These are phyloP conservation scores for Meliscaeva auricollis DNA, from an alignment of 2,888 invertebrate species.

Conservation along the genomic window DNA sequence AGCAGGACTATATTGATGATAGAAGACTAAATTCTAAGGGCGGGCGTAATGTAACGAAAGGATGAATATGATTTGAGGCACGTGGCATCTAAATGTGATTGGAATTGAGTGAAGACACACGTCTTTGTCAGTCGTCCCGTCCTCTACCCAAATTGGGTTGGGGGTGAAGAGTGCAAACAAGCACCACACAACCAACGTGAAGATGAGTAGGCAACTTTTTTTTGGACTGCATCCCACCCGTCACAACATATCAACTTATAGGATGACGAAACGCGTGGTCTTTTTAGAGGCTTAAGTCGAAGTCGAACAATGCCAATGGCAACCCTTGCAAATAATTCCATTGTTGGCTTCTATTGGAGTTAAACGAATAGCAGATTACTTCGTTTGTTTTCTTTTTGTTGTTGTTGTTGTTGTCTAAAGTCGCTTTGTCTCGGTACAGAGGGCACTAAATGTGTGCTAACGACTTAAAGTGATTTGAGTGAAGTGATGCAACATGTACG, in stretches of 20 bases:
- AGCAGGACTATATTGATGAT: not conserved
- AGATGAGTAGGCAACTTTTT: conserved; percentile 71
- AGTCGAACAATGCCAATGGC: conserved; percentile 62
- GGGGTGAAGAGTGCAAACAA: conserved; percentile 45
- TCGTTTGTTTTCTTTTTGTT: conserved; percentile 42
- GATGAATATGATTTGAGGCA: conserved; percentile 77
- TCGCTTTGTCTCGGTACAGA: conserved; percentile 6
- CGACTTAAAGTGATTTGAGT: conserved; percentile 73
- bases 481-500: conserved; percentile 53
- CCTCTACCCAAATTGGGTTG: not conserved
- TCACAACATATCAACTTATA: conserved; percentile 62
- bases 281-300: conserved; percentile 46
- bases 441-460: conserved; percentile 72
- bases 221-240: conserved; percentile 38
- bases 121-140: conserved; percentile 64
- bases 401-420: conserved; percentile 38
- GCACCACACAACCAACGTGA: conserved; percentile 29
- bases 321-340: conserved; percentile 75
- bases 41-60: conserved; percentile 67
- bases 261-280: conserved; percentile 46
- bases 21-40: conserved; percentile 29
- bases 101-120: conserved; percentile 77
- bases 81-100: conserved; percentile 78
- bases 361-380: conserved; percentile 76
- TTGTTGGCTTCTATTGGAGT: conserved; percentile 66